Conservation (phyloP, 2,113 vertebrate genomes). For the Polyodon spathula region DNA sequence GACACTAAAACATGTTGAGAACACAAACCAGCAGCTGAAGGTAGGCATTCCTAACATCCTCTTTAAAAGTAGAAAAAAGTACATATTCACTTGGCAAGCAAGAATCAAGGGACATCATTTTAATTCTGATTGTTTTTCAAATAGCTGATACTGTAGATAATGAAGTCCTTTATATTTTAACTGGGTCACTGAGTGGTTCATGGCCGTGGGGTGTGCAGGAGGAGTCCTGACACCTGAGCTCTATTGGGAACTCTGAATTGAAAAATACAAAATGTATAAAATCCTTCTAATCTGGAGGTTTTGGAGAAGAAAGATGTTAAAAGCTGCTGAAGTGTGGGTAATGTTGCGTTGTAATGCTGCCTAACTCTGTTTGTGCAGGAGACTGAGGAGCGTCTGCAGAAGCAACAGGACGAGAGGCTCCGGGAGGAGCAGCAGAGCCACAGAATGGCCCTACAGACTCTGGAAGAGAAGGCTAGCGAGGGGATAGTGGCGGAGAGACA, state of each 20-base stretch:
- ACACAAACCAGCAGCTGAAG: conserved; percentile 64
- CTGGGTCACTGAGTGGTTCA: too few species aligned
- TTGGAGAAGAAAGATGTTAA: background rate
- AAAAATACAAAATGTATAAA: too few species aligned
- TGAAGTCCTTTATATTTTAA: too few species aligned
- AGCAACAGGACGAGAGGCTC: conserved; percentile 44
- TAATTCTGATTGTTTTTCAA: too few species aligned
- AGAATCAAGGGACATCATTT: too few species aligned
- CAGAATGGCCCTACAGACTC: conserved; percentile 56
- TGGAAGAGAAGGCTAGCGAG: conserved; percentile 68
- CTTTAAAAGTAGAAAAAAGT: conserved; percentile 5
- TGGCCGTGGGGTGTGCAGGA: too few species aligned
- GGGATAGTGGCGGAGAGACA: conserved; percentile 68
- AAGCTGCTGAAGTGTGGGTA: background rate
- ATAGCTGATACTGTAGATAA: too few species aligned
- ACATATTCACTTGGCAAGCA: conserved; percentile 8
- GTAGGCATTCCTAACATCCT: conserved; percentile 34
- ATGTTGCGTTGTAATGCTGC: background rate
- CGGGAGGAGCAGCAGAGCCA: conserved; percentile 61
- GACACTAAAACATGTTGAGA: conserved; percentile 45
- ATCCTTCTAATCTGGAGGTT: too few species aligned
- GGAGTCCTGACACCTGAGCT: too few species aligned
- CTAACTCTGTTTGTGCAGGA: conserved; percentile 34
- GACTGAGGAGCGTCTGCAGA: conserved; percentile 44
- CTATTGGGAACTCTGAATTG: too few species aligned